A percentile compares a stretch with the other conserved stretches of the same genome.
Conservation (phyloP, 2,888 invertebrate genomes). For the Ctena decussata region DNA sequence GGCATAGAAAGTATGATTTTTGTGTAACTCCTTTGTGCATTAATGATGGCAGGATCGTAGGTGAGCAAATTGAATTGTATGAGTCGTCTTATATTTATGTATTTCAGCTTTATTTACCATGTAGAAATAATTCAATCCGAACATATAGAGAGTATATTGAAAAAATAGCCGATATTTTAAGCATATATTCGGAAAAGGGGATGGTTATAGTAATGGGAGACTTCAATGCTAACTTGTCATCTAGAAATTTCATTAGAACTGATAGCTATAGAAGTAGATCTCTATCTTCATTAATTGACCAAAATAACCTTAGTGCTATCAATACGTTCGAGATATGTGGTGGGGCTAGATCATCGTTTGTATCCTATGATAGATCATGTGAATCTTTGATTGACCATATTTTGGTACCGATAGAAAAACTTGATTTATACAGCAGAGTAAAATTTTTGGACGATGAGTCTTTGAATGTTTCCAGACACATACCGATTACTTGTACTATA, state of each 20-base stretch:
- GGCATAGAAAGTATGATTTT: neutral
- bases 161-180: neutral
- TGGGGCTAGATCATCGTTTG: neutral
- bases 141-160: neutral
- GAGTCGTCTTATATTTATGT: neutral
- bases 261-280: neutral
- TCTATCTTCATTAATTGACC: neutral
- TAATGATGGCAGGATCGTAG: neutral
- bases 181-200: neutral
- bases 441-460: neutral
- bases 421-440: neutral
- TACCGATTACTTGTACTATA: neutral
- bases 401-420: neutral
- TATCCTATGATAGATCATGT: neutral
- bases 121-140: neutral
- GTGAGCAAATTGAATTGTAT: neutral
- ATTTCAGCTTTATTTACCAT: conserved; percentile 18
- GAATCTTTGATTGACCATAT: neutral
- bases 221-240: neutral
- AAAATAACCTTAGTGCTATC: neutral
- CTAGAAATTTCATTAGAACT: neutral
- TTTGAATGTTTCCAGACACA: neutral
- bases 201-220: neutral
- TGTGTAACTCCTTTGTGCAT: neutral
- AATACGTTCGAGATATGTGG: neutral